Percentiles rank a stretch among this genome's conserved stretches.
Conservation (phyloP, 2,797 vertebrate species). For the Neomorphus geoffroyi region DNA sequence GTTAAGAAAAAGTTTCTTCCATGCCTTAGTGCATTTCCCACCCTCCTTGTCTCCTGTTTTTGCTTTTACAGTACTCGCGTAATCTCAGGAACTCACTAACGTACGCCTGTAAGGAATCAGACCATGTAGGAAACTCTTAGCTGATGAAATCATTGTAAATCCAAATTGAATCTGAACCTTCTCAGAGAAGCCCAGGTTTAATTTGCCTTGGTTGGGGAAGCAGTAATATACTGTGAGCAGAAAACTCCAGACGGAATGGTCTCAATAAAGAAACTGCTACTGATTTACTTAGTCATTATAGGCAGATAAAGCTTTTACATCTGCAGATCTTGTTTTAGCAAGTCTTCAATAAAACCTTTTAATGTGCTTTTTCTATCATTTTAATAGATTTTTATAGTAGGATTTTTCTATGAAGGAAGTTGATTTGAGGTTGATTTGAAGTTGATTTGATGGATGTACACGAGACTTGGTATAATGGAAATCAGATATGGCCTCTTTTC, state of each 20-base stretch:
- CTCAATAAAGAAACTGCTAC: neutral
- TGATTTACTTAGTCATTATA: neutral
- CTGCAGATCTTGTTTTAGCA: neutral
- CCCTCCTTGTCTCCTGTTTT: fast-evolving
- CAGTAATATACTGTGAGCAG: neutral
- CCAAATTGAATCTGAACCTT: slow-evolving; percentile 10
- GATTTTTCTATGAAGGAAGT: neutral
- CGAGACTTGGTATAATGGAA: neutral
- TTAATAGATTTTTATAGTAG: neutral
- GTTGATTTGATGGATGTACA: neutral
- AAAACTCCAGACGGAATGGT: neutral
- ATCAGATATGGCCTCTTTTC: neutral
- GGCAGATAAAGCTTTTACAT: neutral
- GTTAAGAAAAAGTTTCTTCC: neutral
- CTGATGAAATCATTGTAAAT: slow-evolving; percentile 3
- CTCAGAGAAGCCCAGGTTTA: neutral
- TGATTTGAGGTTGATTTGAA: no score
- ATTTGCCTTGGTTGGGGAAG: neutral
- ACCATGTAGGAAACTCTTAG: neutral
- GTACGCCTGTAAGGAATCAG: neutral
- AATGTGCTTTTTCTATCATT: neutral
- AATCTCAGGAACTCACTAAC: neutral
- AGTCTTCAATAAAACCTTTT: neutral
- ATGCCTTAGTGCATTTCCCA: neutral
- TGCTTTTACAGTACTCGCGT: neutral